These are phyloP conservation scores for Haliclystus octoradiatus DNA, from an alignment of 30 jellyfish, hydroid and myxozoan genomes.

Conservation along the genomic window DNA sequence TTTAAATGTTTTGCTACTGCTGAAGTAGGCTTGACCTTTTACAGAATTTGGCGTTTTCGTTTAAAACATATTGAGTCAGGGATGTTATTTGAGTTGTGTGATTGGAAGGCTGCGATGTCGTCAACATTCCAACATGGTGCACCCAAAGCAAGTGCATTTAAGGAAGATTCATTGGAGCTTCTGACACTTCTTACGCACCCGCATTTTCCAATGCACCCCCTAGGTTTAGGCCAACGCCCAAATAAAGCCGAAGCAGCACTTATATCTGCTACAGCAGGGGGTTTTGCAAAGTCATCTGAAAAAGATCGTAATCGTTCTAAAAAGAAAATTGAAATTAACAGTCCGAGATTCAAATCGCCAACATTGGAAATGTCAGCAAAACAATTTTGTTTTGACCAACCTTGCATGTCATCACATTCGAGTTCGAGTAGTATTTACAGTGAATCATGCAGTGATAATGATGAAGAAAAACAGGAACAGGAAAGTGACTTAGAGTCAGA, in stretches of 20 bases:
- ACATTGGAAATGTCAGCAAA: constrained; percentile 1
- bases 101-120: constrained; percentile 98
- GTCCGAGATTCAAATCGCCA: constrained; percentile 10
- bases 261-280: constrained; percentile 92
- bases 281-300: constrained; percentile 12
- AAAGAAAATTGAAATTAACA: constrained; percentile 5
- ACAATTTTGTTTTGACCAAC: background rate
- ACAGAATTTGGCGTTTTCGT: constrained; percentile 92
- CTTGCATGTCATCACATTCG: background rate
- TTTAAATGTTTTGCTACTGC: constrained; percentile 71
- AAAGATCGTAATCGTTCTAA: constrained; percentile 1
- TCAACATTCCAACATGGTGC: constrained; percentile 80
- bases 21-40: constrained; percentile 92
- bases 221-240: constrained; percentile 53
- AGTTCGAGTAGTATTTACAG: constrained; percentile 13
- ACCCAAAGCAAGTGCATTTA: constrained; percentile 41
- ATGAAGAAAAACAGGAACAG: constrained; percentile 59
- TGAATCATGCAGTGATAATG: constrained; percentile 46
- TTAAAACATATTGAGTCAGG: constrained; percentile 85
- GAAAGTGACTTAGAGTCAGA: constrained; percentile 90
- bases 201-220: constrained; percentile 96
- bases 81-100: constrained; percentile 86
- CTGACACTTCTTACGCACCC: constrained; percentile 79
- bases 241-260: constrained; percentile 14
- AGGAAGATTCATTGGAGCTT: constrained; percentile 78